Evolutionary conservation across 2,888 invertebrate species (phyloP).

Genomic region (Synergus japonicus): DNA sequence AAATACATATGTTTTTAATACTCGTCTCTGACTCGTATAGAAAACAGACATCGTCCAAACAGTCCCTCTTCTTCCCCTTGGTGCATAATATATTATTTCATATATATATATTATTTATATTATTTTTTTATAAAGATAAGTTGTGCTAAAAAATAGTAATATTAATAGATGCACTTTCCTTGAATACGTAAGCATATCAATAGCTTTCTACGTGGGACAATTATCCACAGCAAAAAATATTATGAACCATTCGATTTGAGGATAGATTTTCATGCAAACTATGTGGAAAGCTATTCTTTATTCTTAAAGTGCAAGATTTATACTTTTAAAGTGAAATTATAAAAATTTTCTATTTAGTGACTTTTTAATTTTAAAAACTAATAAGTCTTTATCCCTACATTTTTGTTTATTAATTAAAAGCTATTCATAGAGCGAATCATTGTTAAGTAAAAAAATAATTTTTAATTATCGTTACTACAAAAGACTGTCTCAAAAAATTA

Average conservation of each 20-base stretch:
- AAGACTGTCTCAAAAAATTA: too few relatives aligned
- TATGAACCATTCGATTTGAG: constrained; percentile 53
- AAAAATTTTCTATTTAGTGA: neutral
- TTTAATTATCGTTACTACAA: neutral
- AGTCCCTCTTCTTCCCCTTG: too few relatives aligned
- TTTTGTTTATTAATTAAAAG: neutral
- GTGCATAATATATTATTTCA: too few relatives aligned
- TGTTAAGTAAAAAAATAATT: neutral
- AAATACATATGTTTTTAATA: too few relatives aligned
- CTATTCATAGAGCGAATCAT: neutral
- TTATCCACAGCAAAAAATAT: constrained; percentile 46
- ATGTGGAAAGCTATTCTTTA: constrained; percentile 32
- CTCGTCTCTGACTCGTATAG: too few relatives aligned
- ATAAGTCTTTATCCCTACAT: too few relatives aligned
- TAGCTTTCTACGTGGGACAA: neutral
- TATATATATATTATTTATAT: neutral
- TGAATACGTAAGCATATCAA: neutral
- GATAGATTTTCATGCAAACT: constrained; percentile 45
- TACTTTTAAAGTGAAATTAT: neutral
- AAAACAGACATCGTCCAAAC: too few relatives aligned
- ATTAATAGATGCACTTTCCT: constrained; percentile 12
- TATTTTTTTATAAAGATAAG: neutral
- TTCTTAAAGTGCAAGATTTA: neutral
- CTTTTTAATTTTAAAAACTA: too few relatives aligned
- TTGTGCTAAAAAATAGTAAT: neutral